These are phyloP conservation scores for Euphonia xanthogaster DNA, from an alignment of 2,797 vertebrate species.

Conservation along the genomic window DNA sequence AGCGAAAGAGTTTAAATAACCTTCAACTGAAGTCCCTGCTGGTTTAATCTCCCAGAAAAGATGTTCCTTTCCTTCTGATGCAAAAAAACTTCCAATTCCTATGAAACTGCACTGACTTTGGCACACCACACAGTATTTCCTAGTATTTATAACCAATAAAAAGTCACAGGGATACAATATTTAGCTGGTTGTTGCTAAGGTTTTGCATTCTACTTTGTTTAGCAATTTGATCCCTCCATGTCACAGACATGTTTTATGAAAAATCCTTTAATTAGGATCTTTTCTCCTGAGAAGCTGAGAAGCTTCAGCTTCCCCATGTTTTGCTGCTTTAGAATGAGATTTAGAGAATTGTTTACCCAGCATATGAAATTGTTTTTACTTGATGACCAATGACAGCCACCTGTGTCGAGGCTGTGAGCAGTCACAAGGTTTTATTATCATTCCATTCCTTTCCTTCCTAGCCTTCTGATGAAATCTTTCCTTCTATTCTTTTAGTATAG, in stretches of 20 bases:
- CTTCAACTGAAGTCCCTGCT: not conserved
- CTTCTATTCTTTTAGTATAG: too few species aligned
- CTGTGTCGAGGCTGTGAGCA: too few species aligned
- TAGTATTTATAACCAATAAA: not conserved
- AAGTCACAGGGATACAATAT: not conserved
- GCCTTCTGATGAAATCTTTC: too few species aligned
- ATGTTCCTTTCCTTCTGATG: not conserved
- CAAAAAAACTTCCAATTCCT: not conserved
- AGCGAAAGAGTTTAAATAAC: not conserved
- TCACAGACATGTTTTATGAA: not conserved
- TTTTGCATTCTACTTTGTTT: not conserved
- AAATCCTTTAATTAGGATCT: not conserved
- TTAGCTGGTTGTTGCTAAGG: constrained; percentile 25
- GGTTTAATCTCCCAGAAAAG: not conserved
- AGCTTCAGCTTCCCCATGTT: not conserved
- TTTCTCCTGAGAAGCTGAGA: not conserved
- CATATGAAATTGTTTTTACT: not conserved
- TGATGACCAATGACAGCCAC: too few species aligned
- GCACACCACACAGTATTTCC: not conserved
- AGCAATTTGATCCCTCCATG: not conserved
- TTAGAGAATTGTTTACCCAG: not conserved
- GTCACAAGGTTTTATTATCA: too few species aligned
- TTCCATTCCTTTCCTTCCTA: too few species aligned
- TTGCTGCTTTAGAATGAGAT: not conserved
- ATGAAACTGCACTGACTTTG: not conserved